Evolutionary conservation across 2,797 vertebrate species (phyloP).

Genomic region (Bovichtus variegatus): DNA sequence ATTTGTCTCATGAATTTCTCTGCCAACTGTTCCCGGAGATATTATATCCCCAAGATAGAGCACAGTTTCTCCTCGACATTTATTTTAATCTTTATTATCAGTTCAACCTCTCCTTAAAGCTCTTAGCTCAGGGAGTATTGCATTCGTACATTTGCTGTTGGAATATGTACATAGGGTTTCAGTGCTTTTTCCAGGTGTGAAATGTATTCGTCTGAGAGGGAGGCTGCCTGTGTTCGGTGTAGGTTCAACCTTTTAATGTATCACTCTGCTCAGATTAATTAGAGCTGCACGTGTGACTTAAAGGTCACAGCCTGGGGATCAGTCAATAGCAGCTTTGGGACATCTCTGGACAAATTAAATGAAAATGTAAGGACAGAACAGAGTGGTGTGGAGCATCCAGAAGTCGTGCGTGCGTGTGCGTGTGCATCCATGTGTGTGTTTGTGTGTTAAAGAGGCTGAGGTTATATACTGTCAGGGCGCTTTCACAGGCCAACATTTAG

Average conservation of each 20-base stretch:
- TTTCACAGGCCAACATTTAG: too few relatives aligned
- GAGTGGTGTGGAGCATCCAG: conserved; percentile 16
- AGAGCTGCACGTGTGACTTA: conserved; percentile 64
- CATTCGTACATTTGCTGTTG: conserved; percentile 53
- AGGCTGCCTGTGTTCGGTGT: conserved; percentile 18
- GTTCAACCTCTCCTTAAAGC: conserved; percentile 68
- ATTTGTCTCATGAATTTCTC: conserved; percentile 80
- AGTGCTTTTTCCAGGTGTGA: conserved; percentile 34
- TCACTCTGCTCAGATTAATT: conserved; percentile 74
- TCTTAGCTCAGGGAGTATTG: conserved; percentile 59
- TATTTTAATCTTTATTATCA: conserved; percentile 79
- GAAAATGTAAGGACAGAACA: conserved; percentile 51
- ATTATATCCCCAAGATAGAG: conserved; percentile 69
- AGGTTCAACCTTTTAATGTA: conserved; percentile 57
- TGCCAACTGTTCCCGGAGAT: conserved; percentile 70
- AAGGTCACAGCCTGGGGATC: conserved; percentile 66
- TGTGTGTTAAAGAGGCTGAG: neutral
- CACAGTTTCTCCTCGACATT: conserved; percentile 64
- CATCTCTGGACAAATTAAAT: conserved; percentile 63
- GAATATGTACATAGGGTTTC: conserved; percentile 46
- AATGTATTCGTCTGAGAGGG: conserved; percentile 38
- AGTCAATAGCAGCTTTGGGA: conserved; percentile 61
- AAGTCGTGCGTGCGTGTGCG: neutral
- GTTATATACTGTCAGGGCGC: too few relatives aligned
- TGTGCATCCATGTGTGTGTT: neutral